These are phyloP conservation scores for Sympetrum striolatum DNA, from an alignment of 2,888 invertebrate species.

Conservation along the genomic window DNA sequence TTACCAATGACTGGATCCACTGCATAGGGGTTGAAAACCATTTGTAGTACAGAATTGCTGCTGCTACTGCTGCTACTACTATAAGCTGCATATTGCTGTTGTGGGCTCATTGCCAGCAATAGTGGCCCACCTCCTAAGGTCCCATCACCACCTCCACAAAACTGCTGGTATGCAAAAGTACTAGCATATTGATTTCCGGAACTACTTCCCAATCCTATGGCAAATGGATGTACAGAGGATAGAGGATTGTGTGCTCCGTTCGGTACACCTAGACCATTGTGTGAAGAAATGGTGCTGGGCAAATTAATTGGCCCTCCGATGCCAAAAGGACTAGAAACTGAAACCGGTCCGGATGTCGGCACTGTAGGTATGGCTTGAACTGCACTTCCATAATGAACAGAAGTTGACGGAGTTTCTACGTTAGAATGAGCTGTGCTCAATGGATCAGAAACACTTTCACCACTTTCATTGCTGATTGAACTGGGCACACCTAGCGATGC, in stretches of 20 bases:
- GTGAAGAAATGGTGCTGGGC: neutral
- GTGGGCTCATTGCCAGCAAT: constrained; percentile 22
- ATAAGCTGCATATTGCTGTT: constrained; percentile 25
- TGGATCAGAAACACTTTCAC: constrained; percentile 1
- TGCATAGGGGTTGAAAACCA: constrained; percentile 62
- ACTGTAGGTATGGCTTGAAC: constrained; percentile 7
- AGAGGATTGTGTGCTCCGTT: neutral
- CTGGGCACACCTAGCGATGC: constrained; percentile 9
- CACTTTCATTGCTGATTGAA: constrained; percentile 6
- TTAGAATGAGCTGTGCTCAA: neutral
- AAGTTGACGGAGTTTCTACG: neutral
- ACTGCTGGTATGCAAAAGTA: constrained; percentile 64
- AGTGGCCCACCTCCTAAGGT: constrained; percentile 7
- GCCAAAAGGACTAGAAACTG: constrained; percentile 27
- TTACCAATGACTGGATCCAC: constrained; percentile 19
- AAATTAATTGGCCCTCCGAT: neutral
- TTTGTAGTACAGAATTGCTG: constrained; percentile 59
- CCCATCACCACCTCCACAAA: constrained; percentile 60
- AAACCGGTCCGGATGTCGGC: constrained; percentile 6
- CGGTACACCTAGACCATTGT: neutral
- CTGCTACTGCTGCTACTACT: constrained; percentile 32
- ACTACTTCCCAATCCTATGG: constrained; percentile 12
- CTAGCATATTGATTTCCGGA: constrained; percentile 35
- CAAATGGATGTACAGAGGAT: neutral
- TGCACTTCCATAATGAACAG: constrained; percentile 7